These are phyloP conservation scores for Atta colombica DNA, from an alignment of 1,140 invertebrate genomes.

Conservation along the genomic window DNA sequence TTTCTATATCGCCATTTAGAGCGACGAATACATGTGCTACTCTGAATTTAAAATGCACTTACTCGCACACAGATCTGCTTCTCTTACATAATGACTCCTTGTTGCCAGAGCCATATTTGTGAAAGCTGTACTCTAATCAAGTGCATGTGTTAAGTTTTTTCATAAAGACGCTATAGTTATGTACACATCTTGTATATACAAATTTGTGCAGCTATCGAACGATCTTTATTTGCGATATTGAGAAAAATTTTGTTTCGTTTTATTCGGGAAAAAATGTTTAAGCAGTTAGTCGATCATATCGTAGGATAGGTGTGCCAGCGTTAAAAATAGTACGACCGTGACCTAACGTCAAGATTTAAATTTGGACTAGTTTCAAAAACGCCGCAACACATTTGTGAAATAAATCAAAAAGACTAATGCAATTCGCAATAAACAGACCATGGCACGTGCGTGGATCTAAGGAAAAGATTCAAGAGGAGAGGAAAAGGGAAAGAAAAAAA, in stretches of 20 bases:
- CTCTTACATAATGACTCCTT: too few species aligned
- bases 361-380: not conserved
- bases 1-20: constrained; percentile 66
- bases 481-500: not conserved
- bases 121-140: too few species aligned
- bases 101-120: too few species aligned
- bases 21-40: not conserved
- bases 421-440: not conserved
- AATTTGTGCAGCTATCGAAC: too few species aligned
- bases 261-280: not conserved
- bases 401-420: not conserved
- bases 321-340: not conserved
- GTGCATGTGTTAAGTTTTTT: too few species aligned
- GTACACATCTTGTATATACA: too few species aligned
- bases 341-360: not conserved
- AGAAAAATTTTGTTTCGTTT: not conserved
- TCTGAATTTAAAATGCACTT: too few species aligned
- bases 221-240: not conserved
- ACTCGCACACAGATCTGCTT: too few species aligned
- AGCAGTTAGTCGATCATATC: too few species aligned
- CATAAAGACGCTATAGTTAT: too few species aligned
- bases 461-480: not conserved
- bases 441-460: not conserved
- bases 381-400: not conserved
- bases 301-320: not conserved